Conservation (phyloP, 2,888 invertebrate species). For the Operophtera brumata region DNA sequence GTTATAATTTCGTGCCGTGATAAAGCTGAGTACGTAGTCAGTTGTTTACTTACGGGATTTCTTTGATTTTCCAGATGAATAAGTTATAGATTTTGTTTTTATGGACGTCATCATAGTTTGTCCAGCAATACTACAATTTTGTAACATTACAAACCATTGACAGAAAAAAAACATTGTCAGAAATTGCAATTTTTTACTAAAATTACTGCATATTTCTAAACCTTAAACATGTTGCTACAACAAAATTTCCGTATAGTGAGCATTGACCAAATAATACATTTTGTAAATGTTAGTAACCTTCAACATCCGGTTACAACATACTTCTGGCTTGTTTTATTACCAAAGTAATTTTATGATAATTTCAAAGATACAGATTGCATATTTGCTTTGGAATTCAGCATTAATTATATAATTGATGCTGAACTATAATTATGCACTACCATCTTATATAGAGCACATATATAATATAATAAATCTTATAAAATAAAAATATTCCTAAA, state of each 20-base stretch:
- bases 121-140: background rate
- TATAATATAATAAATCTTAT: no score
- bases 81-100: no score
- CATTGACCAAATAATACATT: constrained; percentile 3
- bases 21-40: no score
- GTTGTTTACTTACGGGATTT: no score
- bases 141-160: no score
- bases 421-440: no score
- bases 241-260: background rate
- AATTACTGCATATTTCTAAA: background rate
- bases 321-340: constrained; percentile 17
- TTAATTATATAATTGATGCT: constrained; percentile 6
- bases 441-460: background rate
- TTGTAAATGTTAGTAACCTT: constrained; percentile 20
- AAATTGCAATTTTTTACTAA: background rate
- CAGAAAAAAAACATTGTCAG: no score
- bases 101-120: background rate
- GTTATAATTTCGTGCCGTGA: no score
- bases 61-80: no score
- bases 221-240: background rate
- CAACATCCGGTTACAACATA: constrained; percentile 29
- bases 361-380: constrained; percentile 15
- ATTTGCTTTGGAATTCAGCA: constrained; percentile 6
- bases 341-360: constrained; percentile 14
- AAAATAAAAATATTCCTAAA: no score